These are phyloP conservation scores for Acanthacorydalis orientalis DNA, from an alignment of 2,888 invertebrate species.

Conservation along the genomic window DNA sequence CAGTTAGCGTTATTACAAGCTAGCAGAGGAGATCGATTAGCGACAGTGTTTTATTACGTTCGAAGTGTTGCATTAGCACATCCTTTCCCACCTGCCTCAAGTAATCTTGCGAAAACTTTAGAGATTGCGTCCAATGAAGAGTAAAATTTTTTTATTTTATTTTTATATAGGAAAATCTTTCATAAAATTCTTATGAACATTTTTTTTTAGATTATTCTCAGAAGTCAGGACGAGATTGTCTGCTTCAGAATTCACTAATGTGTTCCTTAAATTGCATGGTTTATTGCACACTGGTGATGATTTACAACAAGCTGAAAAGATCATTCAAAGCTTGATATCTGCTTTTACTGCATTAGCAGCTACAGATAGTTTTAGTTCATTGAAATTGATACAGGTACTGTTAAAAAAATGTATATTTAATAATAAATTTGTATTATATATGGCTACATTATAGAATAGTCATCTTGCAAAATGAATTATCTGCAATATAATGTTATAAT, in stretches of 20 bases:
- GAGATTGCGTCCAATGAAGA: slow-evolving; percentile 32
- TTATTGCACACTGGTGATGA: slow-evolving; percentile 33
- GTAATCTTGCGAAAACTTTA: slow-evolving; percentile 61
- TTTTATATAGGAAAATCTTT: not conserved
- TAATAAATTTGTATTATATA: too few relatives aligned
- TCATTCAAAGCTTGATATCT: slow-evolving; percentile 47
- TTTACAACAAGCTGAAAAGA: slow-evolving; percentile 39
- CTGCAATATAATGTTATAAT: too few relatives aligned
- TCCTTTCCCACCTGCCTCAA: slow-evolving; percentile 70
- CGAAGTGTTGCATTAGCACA: slow-evolving; percentile 68
- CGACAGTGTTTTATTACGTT: slow-evolving; percentile 74
- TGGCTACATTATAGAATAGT: too few relatives aligned
- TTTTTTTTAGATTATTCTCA: slow-evolving; percentile 22
- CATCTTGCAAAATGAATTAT: too few relatives aligned
- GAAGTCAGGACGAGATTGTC: slow-evolving; percentile 40
- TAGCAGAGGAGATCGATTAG: slow-evolving; percentile 61
- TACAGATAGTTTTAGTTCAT: slow-evolving; percentile 58
- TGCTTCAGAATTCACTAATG: slow-evolving; percentile 35
- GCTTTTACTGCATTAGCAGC: slow-evolving; percentile 61
- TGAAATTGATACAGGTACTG: slow-evolving; percentile 49
- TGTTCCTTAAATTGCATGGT: slow-evolving; percentile 46
- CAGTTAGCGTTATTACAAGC: slow-evolving; percentile 71
- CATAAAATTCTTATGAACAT: not conserved
- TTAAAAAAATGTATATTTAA: too few relatives aligned
- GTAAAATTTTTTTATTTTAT: slow-evolving; percentile 16